phyloP scores from a whole-genome alignment of 2,888 invertebrate genomes.

The Plagodis pulveraria region DNA sequence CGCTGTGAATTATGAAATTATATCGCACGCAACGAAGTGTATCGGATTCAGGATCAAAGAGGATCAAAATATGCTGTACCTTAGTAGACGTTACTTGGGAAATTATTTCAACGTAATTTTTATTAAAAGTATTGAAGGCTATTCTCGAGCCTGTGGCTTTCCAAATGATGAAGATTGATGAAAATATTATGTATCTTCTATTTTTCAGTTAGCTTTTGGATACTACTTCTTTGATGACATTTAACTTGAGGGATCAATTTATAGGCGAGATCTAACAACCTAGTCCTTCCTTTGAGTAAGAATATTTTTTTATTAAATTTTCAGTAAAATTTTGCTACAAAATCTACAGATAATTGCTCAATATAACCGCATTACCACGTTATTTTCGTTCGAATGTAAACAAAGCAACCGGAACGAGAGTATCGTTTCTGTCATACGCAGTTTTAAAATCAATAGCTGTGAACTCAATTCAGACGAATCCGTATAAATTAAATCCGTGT shows the following conservation, averaged over 20 bases:
- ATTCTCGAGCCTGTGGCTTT: too few relatives aligned
- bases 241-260: not conserved
- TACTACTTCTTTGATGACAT: not conserved
- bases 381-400: slow-evolving; percentile 23
- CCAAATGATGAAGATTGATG: too few relatives aligned
- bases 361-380: slow-evolving; percentile 17
- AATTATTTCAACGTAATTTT: too few relatives aligned
- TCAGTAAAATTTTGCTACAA: too few relatives aligned
- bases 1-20: slow-evolving; percentile 46
- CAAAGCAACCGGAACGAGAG: slow-evolving; percentile 19
- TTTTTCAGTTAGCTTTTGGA: not conserved
- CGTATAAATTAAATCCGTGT: slow-evolving; percentile 43
- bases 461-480: slow-evolving; percentile 46
- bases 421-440: slow-evolving; percentile 28
- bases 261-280: not conserved
- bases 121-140: too few relatives aligned
- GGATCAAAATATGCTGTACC: not conserved
- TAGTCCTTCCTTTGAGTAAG: too few relatives aligned
- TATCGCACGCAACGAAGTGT: slow-evolving; percentile 26
- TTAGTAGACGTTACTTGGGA: too few relatives aligned
- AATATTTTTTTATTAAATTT: too few relatives aligned
- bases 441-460: slow-evolving; percentile 41
- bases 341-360: slow-evolving; percentile 12
- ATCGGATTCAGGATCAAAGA: slow-evolving; percentile 4
- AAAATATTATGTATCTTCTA: too few relatives aligned